A percentile compares a stretch with the other conserved stretches of the same genome.
Evolutionary conservation across 2,888 invertebrate genomes (phyloP).

Genomic region (Aproaerema taeniolella): DNA sequence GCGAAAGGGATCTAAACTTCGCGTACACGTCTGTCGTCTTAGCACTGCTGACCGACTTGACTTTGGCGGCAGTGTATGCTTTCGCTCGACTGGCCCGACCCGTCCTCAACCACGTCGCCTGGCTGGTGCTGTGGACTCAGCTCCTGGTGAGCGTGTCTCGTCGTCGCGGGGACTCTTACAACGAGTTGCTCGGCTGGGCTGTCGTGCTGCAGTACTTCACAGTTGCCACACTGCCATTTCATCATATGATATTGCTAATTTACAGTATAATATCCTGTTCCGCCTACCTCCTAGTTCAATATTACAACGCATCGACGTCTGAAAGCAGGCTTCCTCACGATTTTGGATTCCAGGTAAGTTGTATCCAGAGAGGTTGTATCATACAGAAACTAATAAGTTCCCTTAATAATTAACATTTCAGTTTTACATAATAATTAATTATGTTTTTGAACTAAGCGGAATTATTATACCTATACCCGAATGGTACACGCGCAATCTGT

Average conservation of each 20-base stretch:
- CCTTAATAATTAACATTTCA: too few species aligned
- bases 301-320: slow-evolving; percentile 48
- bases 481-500: too few species aligned
- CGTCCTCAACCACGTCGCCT: slow-evolving; percentile 80
- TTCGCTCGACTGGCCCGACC: slow-evolving; percentile 54
- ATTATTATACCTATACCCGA: too few species aligned
- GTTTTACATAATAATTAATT: neutral
- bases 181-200: slow-evolving; percentile 86
- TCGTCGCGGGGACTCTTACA: slow-evolving; percentile 61
- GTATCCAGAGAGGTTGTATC: too few species aligned
- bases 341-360: slow-evolving; percentile 54
- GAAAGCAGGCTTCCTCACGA: slow-evolving; percentile 50
- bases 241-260: slow-evolving; percentile 41
- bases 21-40: slow-evolving; percentile 44
- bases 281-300: slow-evolving; percentile 54
- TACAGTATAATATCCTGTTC: slow-evolving; percentile 47
- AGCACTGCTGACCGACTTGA: slow-evolving; percentile 39
- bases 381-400: too few species aligned
- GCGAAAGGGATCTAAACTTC: slow-evolving; percentile 48
- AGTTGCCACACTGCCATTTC: slow-evolving; percentile 84
- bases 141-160: slow-evolving; percentile 64
- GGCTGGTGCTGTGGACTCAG: slow-evolving; percentile 77
- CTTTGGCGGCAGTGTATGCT: slow-evolving; percentile 39
- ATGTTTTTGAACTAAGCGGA: too few species aligned
- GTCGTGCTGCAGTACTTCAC: slow-evolving; percentile 85